phyloP scores from a whole-genome alignment of 1,140 invertebrate species.

The Aplysia californica region DNA sequence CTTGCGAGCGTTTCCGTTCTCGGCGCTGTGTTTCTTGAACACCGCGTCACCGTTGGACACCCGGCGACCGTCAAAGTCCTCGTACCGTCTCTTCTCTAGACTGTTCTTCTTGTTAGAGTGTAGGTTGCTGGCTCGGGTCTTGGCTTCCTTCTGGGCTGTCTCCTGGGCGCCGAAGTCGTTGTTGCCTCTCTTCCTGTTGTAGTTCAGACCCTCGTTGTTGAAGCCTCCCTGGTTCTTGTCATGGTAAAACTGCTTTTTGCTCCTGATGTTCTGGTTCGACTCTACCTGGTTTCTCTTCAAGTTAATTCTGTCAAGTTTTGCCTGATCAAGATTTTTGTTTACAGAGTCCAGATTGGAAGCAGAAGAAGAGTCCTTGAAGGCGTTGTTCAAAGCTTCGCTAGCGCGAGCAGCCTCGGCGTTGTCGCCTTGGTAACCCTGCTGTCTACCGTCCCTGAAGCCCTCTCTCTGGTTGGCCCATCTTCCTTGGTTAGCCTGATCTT shows the following conservation, averaged over 20 bases:
- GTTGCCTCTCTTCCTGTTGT: constrained; percentile 32
- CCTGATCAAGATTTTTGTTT: constrained; percentile 9
- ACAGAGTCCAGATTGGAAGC: constrained; percentile 2
- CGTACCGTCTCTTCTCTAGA: background rate
- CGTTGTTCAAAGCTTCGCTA: background rate
- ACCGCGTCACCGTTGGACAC: constrained; percentile 18
- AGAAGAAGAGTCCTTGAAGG: background rate
- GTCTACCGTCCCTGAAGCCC: constrained; percentile 7
- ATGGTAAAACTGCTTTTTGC: constrained; percentile 33
- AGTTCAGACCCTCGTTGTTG: constrained; percentile 32
- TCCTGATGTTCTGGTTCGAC: constrained; percentile 21
- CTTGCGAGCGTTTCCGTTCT: background rate
- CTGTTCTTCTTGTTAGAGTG: constrained; percentile 11
- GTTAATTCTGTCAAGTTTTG: constrained; percentile 22
- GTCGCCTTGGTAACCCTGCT: constrained; percentile 16
- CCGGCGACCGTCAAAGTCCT: constrained; percentile 9
- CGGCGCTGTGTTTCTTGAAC: background rate
- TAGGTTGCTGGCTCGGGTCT: constrained; percentile 19
- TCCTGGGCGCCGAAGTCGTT: constrained; percentile 29
- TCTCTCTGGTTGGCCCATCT: constrained; percentile 12
- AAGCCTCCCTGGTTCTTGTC: constrained; percentile 30
- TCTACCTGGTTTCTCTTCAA: constrained; percentile 24
- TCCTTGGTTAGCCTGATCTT: constrained; percentile 2
- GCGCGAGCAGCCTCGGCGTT: constrained; percentile 7
- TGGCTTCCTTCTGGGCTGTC: constrained; percentile 23